Base-by-base conservation (phyloP, 2,797 vertebrate genomes). In the Clarias platycephalus region DNA sequence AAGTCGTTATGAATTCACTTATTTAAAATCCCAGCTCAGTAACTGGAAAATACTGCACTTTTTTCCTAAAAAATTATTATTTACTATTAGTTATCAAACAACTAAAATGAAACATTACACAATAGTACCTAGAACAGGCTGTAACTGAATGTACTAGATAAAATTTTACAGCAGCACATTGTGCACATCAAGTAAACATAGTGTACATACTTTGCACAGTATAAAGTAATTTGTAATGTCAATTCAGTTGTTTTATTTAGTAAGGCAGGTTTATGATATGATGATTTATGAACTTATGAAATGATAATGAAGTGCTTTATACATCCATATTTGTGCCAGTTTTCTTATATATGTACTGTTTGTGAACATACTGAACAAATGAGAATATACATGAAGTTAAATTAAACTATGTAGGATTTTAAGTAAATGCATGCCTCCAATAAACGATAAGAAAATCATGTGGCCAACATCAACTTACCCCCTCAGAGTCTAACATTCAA, bases 131-230 rank as follows among this genome's bases (percentile, higher is more conserved):
- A 85, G 80, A 83, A 83, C 81, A 87, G 87, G 89, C 91, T 92
- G 90, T 90, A 93, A 92, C 62, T 95, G 95, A 96, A 96, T 96
- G 95, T 97, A 93, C 85, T 92, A 90, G 88, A 91, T 92, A 92
- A 88, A 13, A 87, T 93, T 90, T 67, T 87, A 89, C 90, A 83
- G 84, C 89, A 91, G 91, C 84, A 87, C 86, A 67, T 91, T 92
- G 92, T 94, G 93, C 87, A 84, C 81, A 88, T 88, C 26, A 86
- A 86, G 86, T 92, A 91, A 94, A 91, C 89, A 64, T 82, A 90
- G 90, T 89, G 82, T 88, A 84, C 85, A 81, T 88, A 90, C 92
- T 94, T 94, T 93, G 90, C 94, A 93, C 92, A 92, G 91, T 92
- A 91, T 89, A 90, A 72, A 91, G 81, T 85, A 91, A 89, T 87